phyloP scores from a whole-genome alignment of 2,113 vertebrate species.

The Nansenia antarctica region DNA sequence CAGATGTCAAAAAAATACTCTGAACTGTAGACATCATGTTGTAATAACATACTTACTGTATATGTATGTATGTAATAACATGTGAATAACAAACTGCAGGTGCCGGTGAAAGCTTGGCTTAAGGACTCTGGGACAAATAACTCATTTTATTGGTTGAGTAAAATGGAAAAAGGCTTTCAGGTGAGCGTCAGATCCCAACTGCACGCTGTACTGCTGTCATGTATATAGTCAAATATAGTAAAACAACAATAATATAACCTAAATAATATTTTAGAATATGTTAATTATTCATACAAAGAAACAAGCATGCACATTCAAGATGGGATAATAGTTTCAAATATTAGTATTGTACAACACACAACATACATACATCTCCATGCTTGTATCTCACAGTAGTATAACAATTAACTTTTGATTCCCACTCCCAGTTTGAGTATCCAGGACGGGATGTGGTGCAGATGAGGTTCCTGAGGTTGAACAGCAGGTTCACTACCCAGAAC shows the following conservation, averaged over 20 bases:
- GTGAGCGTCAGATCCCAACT: conserved; percentile 54
- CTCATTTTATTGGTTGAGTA: conserved; percentile 80
- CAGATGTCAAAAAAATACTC: neutral
- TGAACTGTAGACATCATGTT: neutral
- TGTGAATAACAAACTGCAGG: conserved; percentile 47
- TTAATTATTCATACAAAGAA: no score
- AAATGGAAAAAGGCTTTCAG: conserved; percentile 73
- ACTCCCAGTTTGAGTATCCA: conserved; percentile 74
- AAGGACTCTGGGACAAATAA: conserved; percentile 55
- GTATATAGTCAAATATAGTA: no score
- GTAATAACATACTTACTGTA: neutral
- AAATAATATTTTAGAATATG: no score
- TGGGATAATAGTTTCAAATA: no score
- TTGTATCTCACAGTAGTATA: no score
- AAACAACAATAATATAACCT: no score
- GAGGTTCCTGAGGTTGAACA: conserved; percentile 81
- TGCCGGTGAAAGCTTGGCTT: conserved; percentile 80
- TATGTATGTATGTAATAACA: neutral
- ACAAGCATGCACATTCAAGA: no score
- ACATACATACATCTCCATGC: no score
- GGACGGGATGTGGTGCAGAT: conserved; percentile 78
- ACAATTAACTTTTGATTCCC: neutral
- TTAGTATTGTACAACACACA: no score
- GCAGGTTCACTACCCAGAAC: conserved; percentile 70
- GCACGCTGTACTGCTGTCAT: no score